Conservation (phyloP, 2,113 vertebrate species). For the Strix uralensis region DNA sequence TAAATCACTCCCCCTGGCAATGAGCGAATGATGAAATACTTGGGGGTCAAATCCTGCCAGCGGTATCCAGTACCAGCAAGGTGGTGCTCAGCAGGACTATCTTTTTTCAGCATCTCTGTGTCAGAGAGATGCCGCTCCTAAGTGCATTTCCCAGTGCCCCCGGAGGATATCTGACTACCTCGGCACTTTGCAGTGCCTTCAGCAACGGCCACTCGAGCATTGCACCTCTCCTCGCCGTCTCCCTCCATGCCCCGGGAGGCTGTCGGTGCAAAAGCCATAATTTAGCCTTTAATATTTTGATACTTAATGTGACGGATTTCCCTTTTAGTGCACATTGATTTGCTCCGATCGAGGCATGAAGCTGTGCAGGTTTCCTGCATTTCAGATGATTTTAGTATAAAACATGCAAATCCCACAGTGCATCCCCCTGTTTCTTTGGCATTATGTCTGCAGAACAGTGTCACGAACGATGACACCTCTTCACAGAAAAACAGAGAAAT, state of each 20-base stretch:
- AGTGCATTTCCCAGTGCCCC: not conserved
- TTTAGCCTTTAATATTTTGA: slow-evolving; percentile 26
- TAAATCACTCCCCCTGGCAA: not conserved
- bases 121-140: not conserved
- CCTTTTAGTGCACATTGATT: not conserved
- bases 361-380: not conserved
- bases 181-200: not conserved
- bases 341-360: not conserved
- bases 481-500: not conserved
- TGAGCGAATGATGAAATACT: fast-evolving
- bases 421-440: not conserved
- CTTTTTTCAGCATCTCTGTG: not conserved
- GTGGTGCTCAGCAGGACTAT: not conserved
- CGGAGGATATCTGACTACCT: not conserved
- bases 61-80: fast-evolving
- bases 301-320: not conserved
- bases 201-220: not conserved
- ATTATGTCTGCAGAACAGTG: not conserved
- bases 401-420: slow-evolving; percentile 32
- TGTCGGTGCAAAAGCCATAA: not conserved
- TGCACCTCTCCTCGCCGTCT: not conserved
- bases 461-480: not conserved
- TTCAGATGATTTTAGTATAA: not conserved
- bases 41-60: not conserved
- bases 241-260: not conserved